Evolutionary conservation across 2,113 vertebrate species (phyloP), one percentile per base, ranked within the genome.

Genomic region (Anolis carolinensis): DNA sequence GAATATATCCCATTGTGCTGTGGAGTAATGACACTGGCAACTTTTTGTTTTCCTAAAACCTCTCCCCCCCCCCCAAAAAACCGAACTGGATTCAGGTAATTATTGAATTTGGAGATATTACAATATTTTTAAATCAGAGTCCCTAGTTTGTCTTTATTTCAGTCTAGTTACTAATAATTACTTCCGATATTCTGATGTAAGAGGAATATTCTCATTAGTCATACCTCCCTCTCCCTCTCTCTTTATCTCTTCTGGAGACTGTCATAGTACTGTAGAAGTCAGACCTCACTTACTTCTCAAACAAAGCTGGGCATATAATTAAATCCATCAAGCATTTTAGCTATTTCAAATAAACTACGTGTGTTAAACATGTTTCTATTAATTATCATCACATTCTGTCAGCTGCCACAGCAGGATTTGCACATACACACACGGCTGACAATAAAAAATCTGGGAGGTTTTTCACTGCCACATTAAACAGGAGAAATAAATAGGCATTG

Each of bases 151-250:
- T 73, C 83, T 86, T 25, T 67, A 67, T 10, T 59, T 39, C 76
- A 50, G 67, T 89, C 92, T 91, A 90, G 83, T 95, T 90, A 92
- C 82, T 70, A 72, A 85, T 92, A 93, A 90, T 92, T 87, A 85
- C 70, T 67, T 63, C 72, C 74, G 52, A 34, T 34, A 34, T 14
- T 93, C 89, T 91, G 81, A 89, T 91, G 83, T 83, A 92, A 88
- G 23, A 93, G 62, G 84, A 89, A 85, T 88, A 76, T 88, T 93
- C 34, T 89, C 87, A 89, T 89, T 84, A 91, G 27, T 55, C 8
- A 39, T 75, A 63, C 20, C 30, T 23, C 5, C 27, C 34, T n/a
- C 13, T 1, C 7, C 9, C 23, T 10, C 2, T 79, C 21, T 75
- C 87, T 73, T 74, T 59, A 3, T 84, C 50, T 67, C 75, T 27